These are phyloP conservation scores for Paracanthobrama guichenoti DNA, from an alignment of 2,113 vertebrate genomes.

Conservation along the genomic window DNA sequence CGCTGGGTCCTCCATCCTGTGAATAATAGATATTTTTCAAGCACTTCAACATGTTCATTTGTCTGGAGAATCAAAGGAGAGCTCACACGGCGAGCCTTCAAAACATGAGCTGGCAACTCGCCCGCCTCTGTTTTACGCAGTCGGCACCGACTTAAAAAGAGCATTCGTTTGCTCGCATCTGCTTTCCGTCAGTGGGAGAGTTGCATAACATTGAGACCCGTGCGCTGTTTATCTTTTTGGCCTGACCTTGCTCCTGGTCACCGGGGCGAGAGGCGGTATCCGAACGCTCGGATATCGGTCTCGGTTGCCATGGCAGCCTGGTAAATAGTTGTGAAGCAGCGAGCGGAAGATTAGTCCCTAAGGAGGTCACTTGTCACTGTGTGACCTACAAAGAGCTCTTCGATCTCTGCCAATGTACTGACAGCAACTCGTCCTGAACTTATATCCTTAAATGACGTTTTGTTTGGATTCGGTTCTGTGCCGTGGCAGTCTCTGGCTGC, in stretches of 20 bases:
- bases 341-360: constrained; percentile 41
- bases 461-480: constrained; percentile 10
- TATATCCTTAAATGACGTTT: constrained; percentile 4
- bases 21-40: constrained; percentile 46
- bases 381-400: constrained; percentile 43
- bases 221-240: constrained; percentile 35
- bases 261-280: neutral
- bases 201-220: constrained; percentile 31
- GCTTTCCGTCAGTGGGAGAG: constrained; percentile 35
- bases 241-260: constrained; percentile 43
- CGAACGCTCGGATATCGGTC: neutral
- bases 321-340: constrained; percentile 50
- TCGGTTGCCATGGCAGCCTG: constrained; percentile 51
- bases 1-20: constrained; percentile 39
- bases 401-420: constrained; percentile 38
- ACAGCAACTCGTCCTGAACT: constrained; percentile 29
- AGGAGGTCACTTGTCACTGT: constrained; percentile 53
- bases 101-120: constrained; percentile 41
- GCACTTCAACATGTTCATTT: constrained; percentile 48
- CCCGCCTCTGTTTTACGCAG: constrained; percentile 22
- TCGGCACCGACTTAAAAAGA: constrained; percentile 26
- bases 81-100: constrained; percentile 33
- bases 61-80: constrained; percentile 49
- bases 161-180: constrained; percentile 18
- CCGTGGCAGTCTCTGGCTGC: neutral